phyloP scores from a whole-genome alignment of 2,888 invertebrate species.

The Acronicta psi region DNA sequence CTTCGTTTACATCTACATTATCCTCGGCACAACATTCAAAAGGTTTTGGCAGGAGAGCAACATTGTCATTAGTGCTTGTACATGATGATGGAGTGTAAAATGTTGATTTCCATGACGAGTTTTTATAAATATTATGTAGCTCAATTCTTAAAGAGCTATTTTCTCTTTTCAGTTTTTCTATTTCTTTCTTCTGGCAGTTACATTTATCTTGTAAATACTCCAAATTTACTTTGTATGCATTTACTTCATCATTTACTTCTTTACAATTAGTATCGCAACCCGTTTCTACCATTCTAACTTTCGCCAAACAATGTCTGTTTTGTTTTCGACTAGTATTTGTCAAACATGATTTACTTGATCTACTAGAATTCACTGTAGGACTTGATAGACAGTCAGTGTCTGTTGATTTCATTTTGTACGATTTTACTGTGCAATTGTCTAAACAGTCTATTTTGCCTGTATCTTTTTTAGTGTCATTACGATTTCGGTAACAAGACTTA shows the following conservation, averaged over 20 bases:
- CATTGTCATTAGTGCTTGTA: constrained; percentile 39
- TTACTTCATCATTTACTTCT: constrained; percentile 54
- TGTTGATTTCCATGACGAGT: constrained; percentile 53
- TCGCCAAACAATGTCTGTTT: constrained; percentile 62
- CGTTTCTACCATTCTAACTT: constrained; percentile 60
- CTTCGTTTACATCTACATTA: constrained; percentile 23
- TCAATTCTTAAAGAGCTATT: constrained; percentile 72
- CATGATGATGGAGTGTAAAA: constrained; percentile 38
- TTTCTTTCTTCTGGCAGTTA: constrained; percentile 67
- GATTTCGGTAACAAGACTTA: constrained; percentile 6
- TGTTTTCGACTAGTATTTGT: constrained; percentile 48
- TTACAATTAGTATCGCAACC: constrained; percentile 63
- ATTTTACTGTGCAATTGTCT: constrained; percentile 20
- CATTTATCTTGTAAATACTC: constrained; percentile 66
- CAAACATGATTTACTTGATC: constrained; percentile 17
- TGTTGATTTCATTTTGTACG: constrained; percentile 36
- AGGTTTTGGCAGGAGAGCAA: constrained; percentile 63
- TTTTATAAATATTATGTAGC: constrained; percentile 67
- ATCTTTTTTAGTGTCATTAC: not conserved
- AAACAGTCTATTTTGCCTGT: constrained; percentile 1
- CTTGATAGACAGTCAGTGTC: constrained; percentile 36
- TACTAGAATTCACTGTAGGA: constrained; percentile 18
- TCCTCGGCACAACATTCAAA: constrained; percentile 66
- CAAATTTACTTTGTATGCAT: constrained; percentile 61
- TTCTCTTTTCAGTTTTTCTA: constrained; percentile 70